Evolutionary conservation across 2,113 vertebrate genomes (phyloP), one percentile per base, ranked within the genome.

Genomic region (Grus americana): DNA sequence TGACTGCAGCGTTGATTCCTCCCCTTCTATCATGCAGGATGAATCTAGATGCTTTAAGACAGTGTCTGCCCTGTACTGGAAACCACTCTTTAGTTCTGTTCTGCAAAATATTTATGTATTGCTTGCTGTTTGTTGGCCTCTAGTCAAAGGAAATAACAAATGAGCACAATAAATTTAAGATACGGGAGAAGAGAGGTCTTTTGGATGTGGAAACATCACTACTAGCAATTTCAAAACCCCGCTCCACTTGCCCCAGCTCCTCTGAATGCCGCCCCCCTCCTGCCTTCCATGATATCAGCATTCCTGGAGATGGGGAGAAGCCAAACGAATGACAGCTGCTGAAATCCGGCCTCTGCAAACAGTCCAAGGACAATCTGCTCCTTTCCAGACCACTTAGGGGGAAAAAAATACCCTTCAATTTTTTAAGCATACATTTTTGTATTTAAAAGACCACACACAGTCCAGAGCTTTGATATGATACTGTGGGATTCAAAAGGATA

Each of bases 301-400:
- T 47, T 85, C 52, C 78, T 66, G 63, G 57, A 82, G 50, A 54
- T 34, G 36, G 34, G 57, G 27, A 79, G 78, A 93, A 96, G 79
- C 65, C 93, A 96, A 88, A 67, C 5, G 5, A 86, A 52, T 2
- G 55, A 52, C 62, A 95, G 72, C 55, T 90, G 88, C 67, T 72
- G 88, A 96, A 52, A 42, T 90, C 72, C 21, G 20, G 80, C 93
- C 94, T 90, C 90, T 91, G 82, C 78, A 70, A 86, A 66, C 10
- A 36, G 49, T 54, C 79, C 94, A 95, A 92, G 82, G 88, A 92
- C 68, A 96, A 95, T 52, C 58, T 90, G 71, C 80, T 94, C 47
- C 82, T 88, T 91, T 82, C 85, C 95, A 95, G 91, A 75, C 42
- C 68, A 87, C 58, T 87, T 72, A 34, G 36, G 10, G 19, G 26